Evolutionary conservation across 35 echinoderm and acorn worm species (phyloP), one percentile per base, ranked within the genome.

Genomic region (Chiridota heheva): DNA sequence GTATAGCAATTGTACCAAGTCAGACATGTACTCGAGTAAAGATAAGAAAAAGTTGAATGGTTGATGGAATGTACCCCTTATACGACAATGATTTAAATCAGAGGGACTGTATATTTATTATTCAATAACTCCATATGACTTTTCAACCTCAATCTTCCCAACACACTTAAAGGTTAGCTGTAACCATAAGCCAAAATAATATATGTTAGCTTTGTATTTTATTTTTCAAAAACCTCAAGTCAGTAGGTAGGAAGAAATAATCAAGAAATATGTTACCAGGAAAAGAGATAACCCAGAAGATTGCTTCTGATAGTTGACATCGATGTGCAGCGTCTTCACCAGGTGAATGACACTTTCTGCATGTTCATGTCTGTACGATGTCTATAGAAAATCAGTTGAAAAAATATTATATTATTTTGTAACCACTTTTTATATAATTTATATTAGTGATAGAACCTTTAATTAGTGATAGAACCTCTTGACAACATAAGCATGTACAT

Each of bases 281-380:
- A 87, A 70, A 12, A 87, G 64, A 39, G 85, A 69, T 76, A 87
- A 80, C 32, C 75, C 75, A 68, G 46, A 58, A 1, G 60, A 32
- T 3, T 61, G 75, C 30, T 80, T 57, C 5, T 60, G 67, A 44
- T 72, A 87, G 55, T 87, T 87, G 36, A 67, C 48, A 59, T 87
- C 85, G 72, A 87, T 55, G 4, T 70, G 59, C 6, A 87, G 31
- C 30, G 22, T 43, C 20, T 56, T 46, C 44, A 87, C 85, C 34
- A 87, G 44, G 2, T 26, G 34, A 44, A 80, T 80, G 5, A 87
- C 85, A 30, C 81, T 47, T 31, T 37, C 44, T 20, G 85, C 61
- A 58, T 80, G 78, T 4, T 46, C 73, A 5, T 67, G 34, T 15
- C 57, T 63, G 44, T 87, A 80, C 17, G 74, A 46, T 5, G 85